Percentiles rank a stretch among this genome's conserved stretches.
Evolutionary conservation across 2,888 invertebrate genomes (phyloP).

Genomic region (Mystacides longicornis): DNA sequence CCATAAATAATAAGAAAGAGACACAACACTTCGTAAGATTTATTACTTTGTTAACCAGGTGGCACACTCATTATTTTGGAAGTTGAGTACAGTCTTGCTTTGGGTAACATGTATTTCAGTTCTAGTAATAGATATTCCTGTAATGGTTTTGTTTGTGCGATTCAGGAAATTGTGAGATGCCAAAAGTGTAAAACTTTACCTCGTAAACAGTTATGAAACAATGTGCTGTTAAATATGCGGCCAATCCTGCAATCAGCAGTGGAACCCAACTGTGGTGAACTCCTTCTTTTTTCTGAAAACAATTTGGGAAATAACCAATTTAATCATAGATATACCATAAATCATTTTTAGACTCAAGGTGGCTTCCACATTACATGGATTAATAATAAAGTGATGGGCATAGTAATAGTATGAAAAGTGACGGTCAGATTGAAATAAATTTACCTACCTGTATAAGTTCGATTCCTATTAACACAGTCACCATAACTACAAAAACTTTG

Average conservation of each 20-base stretch:
- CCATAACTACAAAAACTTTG: conserved; percentile 57
- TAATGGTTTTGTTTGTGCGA: too few species aligned
- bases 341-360: neutral
- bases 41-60: too few species aligned
- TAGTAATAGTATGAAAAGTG: neutral
- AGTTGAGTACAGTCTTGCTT: too few species aligned
- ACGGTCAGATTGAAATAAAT: neutral
- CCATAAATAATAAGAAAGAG: too few species aligned
- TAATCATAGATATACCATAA: neutral
- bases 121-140: too few species aligned
- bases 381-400: neutral
- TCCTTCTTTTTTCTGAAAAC: conserved; percentile 45
- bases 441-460: conserved; percentile 47
- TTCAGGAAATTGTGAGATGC: too few species aligned
- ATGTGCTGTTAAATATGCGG: conserved; percentile 62
- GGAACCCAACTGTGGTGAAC: conserved; percentile 56
- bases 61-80: too few species aligned
- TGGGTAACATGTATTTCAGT: too few species aligned
- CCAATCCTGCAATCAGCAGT: conserved; percentile 52
- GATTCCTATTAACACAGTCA: conserved; percentile 55
- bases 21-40: too few species aligned
- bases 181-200: too few species aligned
- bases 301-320: too few species aligned
- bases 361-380: neutral
- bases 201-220: conserved; percentile 68